Evolutionary conservation across 2,113 vertebrate species (phyloP).

Genomic region (Cisticola juncidis): DNA sequence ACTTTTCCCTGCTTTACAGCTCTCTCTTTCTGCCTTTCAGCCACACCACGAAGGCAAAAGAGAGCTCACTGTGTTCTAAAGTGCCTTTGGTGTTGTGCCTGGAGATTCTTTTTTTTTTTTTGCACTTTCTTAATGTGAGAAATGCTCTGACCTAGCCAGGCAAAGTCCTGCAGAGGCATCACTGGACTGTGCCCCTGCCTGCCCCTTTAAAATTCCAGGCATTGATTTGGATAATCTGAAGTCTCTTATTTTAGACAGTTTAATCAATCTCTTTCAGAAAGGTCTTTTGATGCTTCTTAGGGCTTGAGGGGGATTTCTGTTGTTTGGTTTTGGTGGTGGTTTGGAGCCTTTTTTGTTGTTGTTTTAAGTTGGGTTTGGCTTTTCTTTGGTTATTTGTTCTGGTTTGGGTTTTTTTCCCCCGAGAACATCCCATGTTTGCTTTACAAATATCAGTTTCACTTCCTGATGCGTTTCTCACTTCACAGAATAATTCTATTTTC

Average conservation of each 20-base stretch:
- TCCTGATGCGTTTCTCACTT: neutral
- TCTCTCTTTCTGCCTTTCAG: neutral
- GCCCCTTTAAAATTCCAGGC: neutral
- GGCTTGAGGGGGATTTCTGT: neutral
- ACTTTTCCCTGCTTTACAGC: neutral
- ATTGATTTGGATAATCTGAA: neutral
- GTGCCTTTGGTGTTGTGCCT: neutral
- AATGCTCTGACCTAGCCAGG: neutral
- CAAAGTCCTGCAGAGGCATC: fast-evolving
- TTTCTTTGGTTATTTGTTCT: neutral
- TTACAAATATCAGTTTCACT: neutral
- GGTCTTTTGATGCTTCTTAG: neutral
- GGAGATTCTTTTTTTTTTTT: neutral
- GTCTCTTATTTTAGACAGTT: neutral
- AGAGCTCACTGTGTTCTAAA: fast-evolving
- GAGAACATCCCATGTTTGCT: neutral
- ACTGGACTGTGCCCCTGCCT: neutral
- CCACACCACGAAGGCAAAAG: neutral
- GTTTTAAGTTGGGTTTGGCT: neutral
- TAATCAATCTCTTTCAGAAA: neutral
- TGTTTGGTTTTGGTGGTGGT: fast-evolving
- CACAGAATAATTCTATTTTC: neutral
- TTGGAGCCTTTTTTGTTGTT: neutral
- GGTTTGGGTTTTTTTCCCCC: neutral
- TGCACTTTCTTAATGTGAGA: neutral